Conservation (phyloP, 2,797 vertebrate species). For the Hephaestus fuliginosus region DNA sequence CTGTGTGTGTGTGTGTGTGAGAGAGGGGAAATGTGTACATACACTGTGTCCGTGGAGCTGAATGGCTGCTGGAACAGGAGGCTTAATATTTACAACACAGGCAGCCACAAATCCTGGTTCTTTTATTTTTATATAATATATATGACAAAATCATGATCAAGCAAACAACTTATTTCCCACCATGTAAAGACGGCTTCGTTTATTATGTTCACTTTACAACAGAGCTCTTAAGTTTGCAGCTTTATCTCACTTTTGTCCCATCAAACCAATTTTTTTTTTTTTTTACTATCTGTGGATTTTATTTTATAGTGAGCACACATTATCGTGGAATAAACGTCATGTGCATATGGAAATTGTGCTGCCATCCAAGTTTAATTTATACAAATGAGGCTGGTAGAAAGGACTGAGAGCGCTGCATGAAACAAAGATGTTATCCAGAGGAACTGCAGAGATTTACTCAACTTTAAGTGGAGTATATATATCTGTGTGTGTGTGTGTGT, state of each 20-base stretch:
- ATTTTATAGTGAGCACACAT: conserved; percentile 37
- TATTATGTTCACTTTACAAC: neutral
- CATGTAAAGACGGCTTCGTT: neutral
- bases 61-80: neutral
- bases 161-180: neutral
- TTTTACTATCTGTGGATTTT: neutral
- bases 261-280: neutral
- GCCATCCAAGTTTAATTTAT: neutral
- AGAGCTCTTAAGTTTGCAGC: neutral
- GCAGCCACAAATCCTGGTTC: neutral
- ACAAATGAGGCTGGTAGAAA: neutral
- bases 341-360: conserved; percentile 18
- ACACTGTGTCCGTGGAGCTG: neutral
- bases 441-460: neutral
- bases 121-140: neutral
- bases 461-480: neutral
- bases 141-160: neutral
- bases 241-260: conserved; percentile 21
- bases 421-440: neutral
- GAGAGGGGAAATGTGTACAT: neutral
- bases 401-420: neutral
- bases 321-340: conserved; percentile 15
- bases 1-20: neutral
- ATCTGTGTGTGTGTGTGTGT: neutral
- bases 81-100: conserved; percentile 5